Conservation (phyloP, 2,113 vertebrate species). For the Chloropsis cyanopogon region DNA sequence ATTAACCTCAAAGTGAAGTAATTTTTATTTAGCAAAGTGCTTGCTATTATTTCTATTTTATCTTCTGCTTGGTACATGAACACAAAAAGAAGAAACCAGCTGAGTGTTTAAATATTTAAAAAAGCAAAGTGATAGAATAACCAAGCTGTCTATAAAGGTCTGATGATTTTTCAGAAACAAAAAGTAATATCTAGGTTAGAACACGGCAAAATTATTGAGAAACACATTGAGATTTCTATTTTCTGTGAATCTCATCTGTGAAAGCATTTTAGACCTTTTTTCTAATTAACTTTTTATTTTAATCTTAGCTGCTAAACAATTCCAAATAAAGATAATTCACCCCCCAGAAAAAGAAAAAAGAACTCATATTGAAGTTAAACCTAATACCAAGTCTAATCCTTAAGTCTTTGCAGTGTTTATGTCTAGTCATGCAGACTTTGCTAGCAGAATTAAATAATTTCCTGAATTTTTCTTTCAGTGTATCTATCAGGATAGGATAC, state of each 20-base stretch:
- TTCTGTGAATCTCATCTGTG: background rate
- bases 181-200: background rate
- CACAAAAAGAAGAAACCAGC: background rate
- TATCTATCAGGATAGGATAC: too few relatives aligned
- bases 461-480: background rate
- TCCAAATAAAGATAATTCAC: background rate
- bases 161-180: background rate
- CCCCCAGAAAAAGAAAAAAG: rapidly evolving
- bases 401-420: background rate
- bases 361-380: background rate
- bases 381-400: background rate
- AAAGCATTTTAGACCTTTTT: background rate
- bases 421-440: background rate
- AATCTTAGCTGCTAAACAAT: background rate
- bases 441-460: background rate
- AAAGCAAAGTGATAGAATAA: background rate
- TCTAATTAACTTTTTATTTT: background rate
- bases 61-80: background rate
- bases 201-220: background rate
- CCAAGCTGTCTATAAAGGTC: background rate
- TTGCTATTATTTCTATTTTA: background rate
- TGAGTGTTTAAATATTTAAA: background rate
- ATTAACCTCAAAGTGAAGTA: background rate
- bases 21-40: background rate
- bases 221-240: background rate